Base-by-base conservation (phyloP, 2,797 vertebrate species). In the Amniataba percoides region DNA sequence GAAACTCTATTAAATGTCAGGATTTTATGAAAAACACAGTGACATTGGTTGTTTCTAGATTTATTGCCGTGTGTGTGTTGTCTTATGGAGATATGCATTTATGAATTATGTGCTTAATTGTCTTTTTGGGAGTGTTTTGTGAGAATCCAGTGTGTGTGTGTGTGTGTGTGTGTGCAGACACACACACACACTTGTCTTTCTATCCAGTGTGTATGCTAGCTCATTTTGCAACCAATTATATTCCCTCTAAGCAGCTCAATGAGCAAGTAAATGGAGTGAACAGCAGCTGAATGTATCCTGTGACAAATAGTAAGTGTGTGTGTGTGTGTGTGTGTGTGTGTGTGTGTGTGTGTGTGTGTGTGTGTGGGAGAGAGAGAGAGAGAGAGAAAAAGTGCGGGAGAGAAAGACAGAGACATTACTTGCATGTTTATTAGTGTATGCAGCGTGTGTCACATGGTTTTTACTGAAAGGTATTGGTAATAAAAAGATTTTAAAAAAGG, bases 221-320 rank as follows among this genome's bases (percentile, higher is more conserved):
- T 90, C 78, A 82, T 88, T 90, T 79, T 78, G 87, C 74, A 86
- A 83, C 77, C 84, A 90, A 89, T 90, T 88, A 88, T 85, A 88
- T 78, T 70, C 51, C 46, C 61, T 66, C 78, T 81, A 83, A 83
- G 82, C 82, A 88, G 82, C 71, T 85, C 87, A 89, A 81, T 88
- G 86, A 89, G 82, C 84, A 89, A 87, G 82, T 77, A 87, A 91
- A 92, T 91, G 88, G 77, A 90, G 82, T 90, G 80, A 86, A 83
- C 71, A 83, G 73, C 78, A 80, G 74, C 68, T 80, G 72, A 84
- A 87, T 89, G 84, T 83, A 66, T 91, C 40, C 61, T 75, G 66
- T 88, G 88, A 90, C 71, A 87, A 88, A 83, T 77, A 73, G 51
- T 71, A 16, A 18, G 51, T 34, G 0, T 73, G 25, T 56, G 11